Conservation (phyloP, 2,113 vertebrate species). For the Tragelaphus scriptus region DNA sequence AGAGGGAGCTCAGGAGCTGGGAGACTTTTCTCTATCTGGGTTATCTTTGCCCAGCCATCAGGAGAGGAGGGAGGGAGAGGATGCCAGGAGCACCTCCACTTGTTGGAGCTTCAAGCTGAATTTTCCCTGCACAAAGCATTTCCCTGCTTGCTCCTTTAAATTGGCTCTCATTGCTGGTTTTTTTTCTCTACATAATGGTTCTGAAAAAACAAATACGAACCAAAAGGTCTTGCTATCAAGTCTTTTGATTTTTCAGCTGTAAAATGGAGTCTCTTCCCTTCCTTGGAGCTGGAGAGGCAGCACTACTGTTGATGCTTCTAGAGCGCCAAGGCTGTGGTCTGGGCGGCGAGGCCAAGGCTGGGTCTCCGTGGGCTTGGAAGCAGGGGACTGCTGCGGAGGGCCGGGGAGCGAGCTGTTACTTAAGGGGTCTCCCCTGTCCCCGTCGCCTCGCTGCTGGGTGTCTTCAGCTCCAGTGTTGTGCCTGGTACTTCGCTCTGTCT, state of each 20-base stretch:
- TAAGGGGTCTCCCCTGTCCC: not conserved
- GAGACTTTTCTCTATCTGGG: not conserved
- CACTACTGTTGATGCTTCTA: not conserved
- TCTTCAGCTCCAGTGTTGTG: not conserved
- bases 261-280: not conserved
- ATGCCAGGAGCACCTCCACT: not conserved
- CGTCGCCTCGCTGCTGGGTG: not conserved
- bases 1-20: not conserved
- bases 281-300: not conserved
- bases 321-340: rapidly evolving
- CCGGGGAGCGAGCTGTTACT: not conserved
- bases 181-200: not conserved
- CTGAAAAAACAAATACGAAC: not conserved
- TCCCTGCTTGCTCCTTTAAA: not conserved
- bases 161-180: not conserved
- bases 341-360: not conserved
- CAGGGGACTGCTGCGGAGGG: too few relatives aligned
- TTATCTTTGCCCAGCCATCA: not conserved
- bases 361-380: not conserved
- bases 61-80: not conserved
- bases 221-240: not conserved
- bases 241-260: not conserved
- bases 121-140: not conserved
- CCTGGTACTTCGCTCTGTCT: rapidly evolving
- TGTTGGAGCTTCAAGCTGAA: not conserved